Base-by-base conservation (phyloP, 2,888 invertebrate species). In the Priocnemis perturbator region DNA sequence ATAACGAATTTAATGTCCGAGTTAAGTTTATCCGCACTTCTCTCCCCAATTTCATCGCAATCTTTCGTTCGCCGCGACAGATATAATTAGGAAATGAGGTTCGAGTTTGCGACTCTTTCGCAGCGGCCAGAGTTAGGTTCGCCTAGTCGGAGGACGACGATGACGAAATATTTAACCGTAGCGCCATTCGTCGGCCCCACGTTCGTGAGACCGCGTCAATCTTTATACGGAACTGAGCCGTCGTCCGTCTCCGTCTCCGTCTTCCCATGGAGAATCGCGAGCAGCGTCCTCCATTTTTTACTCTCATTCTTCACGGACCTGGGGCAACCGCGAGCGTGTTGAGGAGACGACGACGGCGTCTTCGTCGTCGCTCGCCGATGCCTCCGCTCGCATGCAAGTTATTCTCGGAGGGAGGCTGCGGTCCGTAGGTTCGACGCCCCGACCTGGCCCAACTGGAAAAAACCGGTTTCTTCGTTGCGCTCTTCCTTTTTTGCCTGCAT, bases 391-490 rank as follows among this genome's bases (percentile, higher is more conserved):
- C 86, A 83, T 86, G 87, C 85, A 87, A 88, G 89, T 87, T 89
- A 89, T 88, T 88, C 89, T 89, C 85, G 87, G 88, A 86, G 88
- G 87, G 86, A 87, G 85, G 85, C 80, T 83, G 86, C 84, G 83
- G 85, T 85, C 85, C 86, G 85, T 85, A 89, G 87, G 89, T 89
- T 89, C 89, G 89, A 88, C 89, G 89, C 89, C 89, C 89, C 88
- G 89, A 89, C 89, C 89, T 89, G 89, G 89, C 88, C 88, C 89
- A 88, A 88, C 87, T 88, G 89, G 88, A 89, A 89, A 89, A 89
- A 89, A 89, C 89, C 89, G 89, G 89, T 89, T 89, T 88, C 87
- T 88, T 88, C 87, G 81, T 81, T 80, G 81, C 83, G 73, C 75
- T 81, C 82, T 86, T 84, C 83, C 85, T 87, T 87, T 87, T 86